phyloP scores from a whole-genome alignment of 2,888 invertebrate species.

The Stenurella melanura region DNA sequence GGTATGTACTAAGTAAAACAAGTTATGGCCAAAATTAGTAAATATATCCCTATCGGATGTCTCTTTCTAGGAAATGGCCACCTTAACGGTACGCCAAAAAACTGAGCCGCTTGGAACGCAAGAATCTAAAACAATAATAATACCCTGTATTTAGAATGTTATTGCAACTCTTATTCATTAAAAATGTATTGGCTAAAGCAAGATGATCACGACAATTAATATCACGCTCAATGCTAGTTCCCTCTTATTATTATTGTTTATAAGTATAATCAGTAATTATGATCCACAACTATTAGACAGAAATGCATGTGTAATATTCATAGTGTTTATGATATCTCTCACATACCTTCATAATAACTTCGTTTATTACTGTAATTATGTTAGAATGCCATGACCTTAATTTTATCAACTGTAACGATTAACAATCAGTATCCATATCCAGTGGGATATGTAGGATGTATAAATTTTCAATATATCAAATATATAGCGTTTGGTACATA shows the following conservation, averaged over 20 bases:
- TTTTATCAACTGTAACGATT: conserved; percentile 36
- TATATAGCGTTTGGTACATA: conserved; percentile 15
- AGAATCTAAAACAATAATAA: no score
- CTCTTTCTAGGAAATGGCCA: no score
- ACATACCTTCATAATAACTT: conserved; percentile 1
- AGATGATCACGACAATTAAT: not conserved
- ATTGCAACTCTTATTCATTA: no score
- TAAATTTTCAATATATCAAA: conserved; percentile 37
- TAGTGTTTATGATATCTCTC: not conserved
- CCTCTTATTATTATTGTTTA: not conserved
- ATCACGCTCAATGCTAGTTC: not conserved
- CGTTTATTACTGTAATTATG: conserved; percentile 8
- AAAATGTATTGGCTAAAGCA: no score
- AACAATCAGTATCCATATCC: conserved; percentile 25
- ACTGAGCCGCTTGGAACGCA: no score
- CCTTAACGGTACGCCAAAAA: no score
- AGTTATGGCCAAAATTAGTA: no score
- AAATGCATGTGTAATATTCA: not conserved
- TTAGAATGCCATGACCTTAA: conserved; percentile 34
- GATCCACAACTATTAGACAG: not conserved
- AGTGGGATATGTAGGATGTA: conserved; percentile 21
- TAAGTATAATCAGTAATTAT: not conserved
- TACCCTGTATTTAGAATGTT: no score
- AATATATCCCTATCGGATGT: no score
- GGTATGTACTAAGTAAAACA: no score